These are phyloP conservation scores for Sphaerophoria rueppellii DNA, from an alignment of 2,888 invertebrate genomes.

Conservation along the genomic window DNA sequence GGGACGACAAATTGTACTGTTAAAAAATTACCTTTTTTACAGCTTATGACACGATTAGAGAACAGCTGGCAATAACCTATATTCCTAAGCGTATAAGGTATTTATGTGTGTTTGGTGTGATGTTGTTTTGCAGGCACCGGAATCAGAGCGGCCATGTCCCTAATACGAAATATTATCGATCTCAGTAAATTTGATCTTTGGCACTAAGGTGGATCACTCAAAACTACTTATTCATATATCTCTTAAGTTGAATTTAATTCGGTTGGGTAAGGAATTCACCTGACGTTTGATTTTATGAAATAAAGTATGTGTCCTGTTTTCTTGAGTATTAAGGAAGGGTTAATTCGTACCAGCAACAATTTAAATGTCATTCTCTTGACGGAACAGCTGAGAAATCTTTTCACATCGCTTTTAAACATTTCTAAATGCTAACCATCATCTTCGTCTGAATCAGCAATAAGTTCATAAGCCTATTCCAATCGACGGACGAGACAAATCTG, in stretches of 20 bases:
- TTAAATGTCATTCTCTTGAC: too few species aligned
- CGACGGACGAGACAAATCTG: too few species aligned
- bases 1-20: constrained; percentile 37
- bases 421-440: too few species aligned
- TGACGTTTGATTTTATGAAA: too few species aligned
- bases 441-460: too few species aligned
- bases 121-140: constrained; percentile 51
- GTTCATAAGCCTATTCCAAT: too few species aligned
- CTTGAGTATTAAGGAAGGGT: too few species aligned
- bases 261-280: constrained; percentile 11
- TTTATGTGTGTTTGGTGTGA: constrained; percentile 27
- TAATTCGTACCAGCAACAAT: too few species aligned
- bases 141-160: constrained; percentile 64
- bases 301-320: too few species aligned
- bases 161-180: constrained; percentile 71
- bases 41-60: constrained; percentile 45
- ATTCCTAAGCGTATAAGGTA: constrained; percentile 30
- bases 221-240: constrained; percentile 66
- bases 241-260: constrained; percentile 70
- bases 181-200: constrained; percentile 43
- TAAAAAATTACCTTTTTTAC: constrained; percentile 15
- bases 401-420: too few species aligned
- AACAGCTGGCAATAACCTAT: constrained; percentile 70
- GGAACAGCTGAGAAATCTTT: too few species aligned
- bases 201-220: constrained; percentile 43